Percentiles rank a stretch among this genome's conserved stretches.
phyloP scores from a whole-genome alignment of 1,140 invertebrate genomes.

The Pseudomyrmex dendroicus region DNA sequence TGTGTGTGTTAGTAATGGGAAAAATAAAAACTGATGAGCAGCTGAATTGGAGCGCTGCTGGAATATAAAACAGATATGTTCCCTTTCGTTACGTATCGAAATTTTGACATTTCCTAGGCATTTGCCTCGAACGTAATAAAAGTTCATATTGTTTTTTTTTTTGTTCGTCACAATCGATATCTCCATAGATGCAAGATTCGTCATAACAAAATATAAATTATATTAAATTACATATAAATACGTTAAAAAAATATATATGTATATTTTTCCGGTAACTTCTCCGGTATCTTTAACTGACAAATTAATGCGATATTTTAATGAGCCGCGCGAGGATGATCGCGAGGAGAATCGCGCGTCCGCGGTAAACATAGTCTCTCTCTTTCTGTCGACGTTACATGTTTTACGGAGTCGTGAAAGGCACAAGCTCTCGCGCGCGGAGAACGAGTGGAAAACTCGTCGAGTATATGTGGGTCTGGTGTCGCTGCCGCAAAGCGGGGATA shows the following conservation, averaged over 20 bases:
- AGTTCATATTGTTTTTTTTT: not conserved
- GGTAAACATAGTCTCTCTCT: not conserved
- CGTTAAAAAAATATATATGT: too few relatives aligned
- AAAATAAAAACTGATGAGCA: not conserved
- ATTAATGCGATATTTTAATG: constrained; percentile 21
- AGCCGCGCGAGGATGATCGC: constrained; percentile 10
- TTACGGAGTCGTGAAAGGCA: constrained; percentile 46
- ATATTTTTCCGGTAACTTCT: too few relatives aligned
- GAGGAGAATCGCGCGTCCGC: constrained; percentile 31
- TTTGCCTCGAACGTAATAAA: too few relatives aligned
- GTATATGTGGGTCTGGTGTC: constrained; percentile 55
- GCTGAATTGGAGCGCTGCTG: not conserved
- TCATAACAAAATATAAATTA: too few relatives aligned
- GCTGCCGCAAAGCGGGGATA: constrained; percentile 65
- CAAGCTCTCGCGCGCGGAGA: constrained; percentile 34
- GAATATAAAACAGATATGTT: not conserved
- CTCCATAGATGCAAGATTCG: too few relatives aligned
- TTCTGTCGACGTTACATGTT: constrained; percentile 35
- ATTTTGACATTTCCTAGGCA: not conserved
- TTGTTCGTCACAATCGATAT: not conserved
- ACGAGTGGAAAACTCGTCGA: constrained; percentile 45
- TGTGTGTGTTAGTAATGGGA: not conserved
- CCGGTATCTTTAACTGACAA: not conserved
- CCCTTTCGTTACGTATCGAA: not conserved
- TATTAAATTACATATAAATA: too few relatives aligned